Conservation (phyloP, 2,797 vertebrate species). For the Amphiprion clarkii region DNA sequence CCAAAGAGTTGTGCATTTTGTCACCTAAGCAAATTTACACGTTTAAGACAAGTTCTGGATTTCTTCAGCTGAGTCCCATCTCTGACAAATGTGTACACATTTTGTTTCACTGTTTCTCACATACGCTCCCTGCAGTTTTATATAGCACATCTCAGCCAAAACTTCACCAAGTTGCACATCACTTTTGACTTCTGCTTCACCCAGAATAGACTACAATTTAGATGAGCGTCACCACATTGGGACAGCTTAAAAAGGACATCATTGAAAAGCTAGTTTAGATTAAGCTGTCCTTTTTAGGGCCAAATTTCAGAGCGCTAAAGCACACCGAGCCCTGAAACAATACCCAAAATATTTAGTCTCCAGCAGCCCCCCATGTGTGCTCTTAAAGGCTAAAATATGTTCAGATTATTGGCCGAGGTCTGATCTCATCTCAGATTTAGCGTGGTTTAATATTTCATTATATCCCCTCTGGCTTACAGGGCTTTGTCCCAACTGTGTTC, state of each 20-base stretch:
- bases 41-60: conserved; percentile 7
- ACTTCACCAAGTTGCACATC: neutral
- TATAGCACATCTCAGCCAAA: conserved; percentile 1
- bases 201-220: conserved; percentile 5
- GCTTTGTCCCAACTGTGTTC: conserved; percentile 73
- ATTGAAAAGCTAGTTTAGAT: conserved; percentile 9
- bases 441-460: conserved; percentile 74
- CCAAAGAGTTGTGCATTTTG: conserved; percentile 19
- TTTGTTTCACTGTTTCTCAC: neutral
- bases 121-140: neutral
- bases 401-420: conserved; percentile 53
- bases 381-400: conserved; percentile 42
- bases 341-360: conserved; percentile 29
- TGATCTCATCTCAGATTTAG: conserved; percentile 71
- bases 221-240: conserved; percentile 8
- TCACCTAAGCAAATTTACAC: conserved; percentile 1
- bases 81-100: neutral
- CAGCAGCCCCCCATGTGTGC: conserved; percentile 4
- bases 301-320: conserved; percentile 19
- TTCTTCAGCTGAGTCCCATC: neutral
- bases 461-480: conserved; percentile 62
- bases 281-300: conserved; percentile 8
- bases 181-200: neutral
- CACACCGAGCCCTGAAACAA: conserved; percentile 33
- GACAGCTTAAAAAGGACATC: neutral